phyloP scores from a whole-genome alignment of 2,113 vertebrate species.

The Trogon melanurus region DNA sequence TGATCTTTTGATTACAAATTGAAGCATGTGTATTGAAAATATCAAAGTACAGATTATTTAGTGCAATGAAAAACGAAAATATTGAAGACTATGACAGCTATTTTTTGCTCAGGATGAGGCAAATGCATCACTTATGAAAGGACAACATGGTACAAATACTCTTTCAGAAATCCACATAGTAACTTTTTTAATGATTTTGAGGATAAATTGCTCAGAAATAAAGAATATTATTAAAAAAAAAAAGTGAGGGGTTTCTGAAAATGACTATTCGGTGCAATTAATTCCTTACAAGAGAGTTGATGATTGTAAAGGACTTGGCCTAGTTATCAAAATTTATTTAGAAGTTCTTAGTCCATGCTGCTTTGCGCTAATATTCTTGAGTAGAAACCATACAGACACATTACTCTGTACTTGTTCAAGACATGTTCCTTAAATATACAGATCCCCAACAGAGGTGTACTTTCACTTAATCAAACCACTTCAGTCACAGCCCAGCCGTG shows the following conservation, averaged over 20 bases:
- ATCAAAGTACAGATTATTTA: background rate
- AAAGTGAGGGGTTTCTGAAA: background rate
- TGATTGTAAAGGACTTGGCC: background rate
- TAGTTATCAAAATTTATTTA: background rate
- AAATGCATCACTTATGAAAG: background rate
- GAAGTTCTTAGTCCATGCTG: background rate
- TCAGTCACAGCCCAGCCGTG: background rate
- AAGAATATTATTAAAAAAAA: background rate
- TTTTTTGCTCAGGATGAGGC: background rate
- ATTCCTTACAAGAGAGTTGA: background rate
- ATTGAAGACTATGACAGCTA: background rate
- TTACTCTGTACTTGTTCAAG: background rate
- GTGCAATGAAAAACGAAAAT: background rate
- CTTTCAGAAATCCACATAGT: background rate
- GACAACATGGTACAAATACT: background rate
- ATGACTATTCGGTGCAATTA: background rate
- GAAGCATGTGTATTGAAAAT: background rate
- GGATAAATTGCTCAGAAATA: background rate
- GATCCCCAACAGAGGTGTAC: background rate
- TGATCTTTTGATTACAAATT: background rate
- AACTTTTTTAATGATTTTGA: background rate
- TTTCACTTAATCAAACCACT: background rate
- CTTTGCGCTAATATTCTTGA: background rate
- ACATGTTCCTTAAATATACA: background rate
- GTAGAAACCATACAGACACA: background rate